Base-by-base conservation (phyloP, 2,888 invertebrate species). In the Pollenia amentaria region DNA sequence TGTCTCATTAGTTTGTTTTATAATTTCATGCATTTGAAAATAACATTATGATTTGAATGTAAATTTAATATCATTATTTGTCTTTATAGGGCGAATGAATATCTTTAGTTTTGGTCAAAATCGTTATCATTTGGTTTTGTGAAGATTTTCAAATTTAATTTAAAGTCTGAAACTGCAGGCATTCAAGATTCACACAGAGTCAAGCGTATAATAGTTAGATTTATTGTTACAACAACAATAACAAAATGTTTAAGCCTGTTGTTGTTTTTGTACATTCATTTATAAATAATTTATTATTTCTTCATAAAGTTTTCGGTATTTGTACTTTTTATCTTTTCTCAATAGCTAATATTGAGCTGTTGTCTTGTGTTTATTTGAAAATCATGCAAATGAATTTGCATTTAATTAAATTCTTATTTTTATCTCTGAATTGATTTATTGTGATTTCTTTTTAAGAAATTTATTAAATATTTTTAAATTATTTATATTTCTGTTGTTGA, bases 321-420 rank as follows among this genome's bases (percentile, higher is more conserved):
- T 21, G 29, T 69, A 18, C 2, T 69, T 60, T 73, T 69, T 75
- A 12, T 75, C 29, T 44, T 16, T 18, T 55, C 29, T 29, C 40
- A 51, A 18, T 70, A n/a, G n/a, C n/a, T n/a, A 21, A 72, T 81
- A 73, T 82, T 81, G 51, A 77, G 29, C 6, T 29, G 44, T 51
- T 85, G 53, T 76, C 10, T 76, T 57, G 14, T 72, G 6, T 60
- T 65, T 78, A 48, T 78, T 77, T 73, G 60, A 64, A 80, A 64
- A 73, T 85, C 62, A 85, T 81, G 73, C 73, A 82, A 85, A 86
- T 82, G 69, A 82, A 73, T 62, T 86, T 82, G 78, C 83, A 82
- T 86, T 82, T 79, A 83, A 86, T 86, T 83, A 86, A 70, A 60
- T 86, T 72, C 21, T 42, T 51, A 29, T 29, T 82, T 76, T 84